Evolutionary conservation across 1,140 invertebrate genomes (phyloP), one percentile per base, ranked within the genome.

Genomic region (Drosophila pruinosa): DNA sequence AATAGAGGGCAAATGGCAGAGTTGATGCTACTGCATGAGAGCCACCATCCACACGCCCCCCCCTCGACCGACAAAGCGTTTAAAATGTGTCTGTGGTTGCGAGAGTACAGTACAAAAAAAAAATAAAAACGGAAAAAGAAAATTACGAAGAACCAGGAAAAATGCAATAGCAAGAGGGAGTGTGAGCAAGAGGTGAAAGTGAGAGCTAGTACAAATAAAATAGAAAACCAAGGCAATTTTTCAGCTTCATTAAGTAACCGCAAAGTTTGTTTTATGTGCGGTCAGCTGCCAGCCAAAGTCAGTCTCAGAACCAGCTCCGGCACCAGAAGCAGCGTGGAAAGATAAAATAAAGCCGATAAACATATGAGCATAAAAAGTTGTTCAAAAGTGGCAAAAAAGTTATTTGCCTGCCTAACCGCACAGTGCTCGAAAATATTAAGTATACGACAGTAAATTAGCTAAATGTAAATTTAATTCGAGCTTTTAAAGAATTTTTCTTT

Each of bases 191-290:
- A 34, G 41, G 41, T 15, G 24, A 12, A 14, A 45, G 19, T 4
- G 41, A 12, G 39, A 7, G 8, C 14, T 43, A 62, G 70, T 78
- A 65, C 75, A 79, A 78, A 79, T 78, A 78, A 78, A 79, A 79
- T 78, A 78, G 61, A 74, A 79, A 78, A 67, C 75, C 71, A 57
- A 79, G 52, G 75, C 72, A 78, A 78, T 80, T 80, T 80, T 80
- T 80, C 78, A 80, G 78, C 78, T 80, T 80, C 76, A 80, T 80
- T 80, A 79, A 78, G 72, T 80, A 75, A 75, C 78, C 76, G 68
- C 78, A 80, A 80, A 79, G 78, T 80, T 80, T 80, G 72, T 78
- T 80, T 80, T 75, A 80, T 80, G 62, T 75, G 78, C 71, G 67
- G 75, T 71, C 38, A 71, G 65, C 62, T 65, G 54, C 70, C 62